Base-by-base conservation (phyloP, 2,113 vertebrate genomes). In the Phrynosoma platyrhinos region DNA sequence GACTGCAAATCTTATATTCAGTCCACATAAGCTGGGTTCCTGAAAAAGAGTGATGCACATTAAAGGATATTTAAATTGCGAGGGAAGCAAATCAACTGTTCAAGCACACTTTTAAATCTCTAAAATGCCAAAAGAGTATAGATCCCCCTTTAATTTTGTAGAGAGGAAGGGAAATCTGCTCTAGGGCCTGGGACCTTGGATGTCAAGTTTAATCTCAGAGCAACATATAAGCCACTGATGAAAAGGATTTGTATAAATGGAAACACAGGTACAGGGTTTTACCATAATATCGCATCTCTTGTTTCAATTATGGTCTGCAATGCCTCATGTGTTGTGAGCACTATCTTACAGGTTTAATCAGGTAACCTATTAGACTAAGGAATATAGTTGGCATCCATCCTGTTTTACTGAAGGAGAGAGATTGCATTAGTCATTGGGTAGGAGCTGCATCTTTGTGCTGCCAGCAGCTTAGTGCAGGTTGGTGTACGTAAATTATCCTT, bases 171-270 rank as follows among this genome's bases (percentile, higher is more conserved):
- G 86, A 91, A 82, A 2, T 68, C 76, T 21, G 89, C 77, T 88
- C 86, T 53, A 74, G 85, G 82, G 79, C 36, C 87, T 91, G 91
- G 81, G 18, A 91, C 91, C 89, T 91, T 90, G 68, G 90, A 89
- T 66, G 86, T 81, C 85, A 87, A 77, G 89, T 94, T 87, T 92
- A 85, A 87, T 91, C 83, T 92, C 40, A 79, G 68, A 58, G 40
- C 78, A 79, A 94, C 92, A 92, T 91, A 85, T 77, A 93, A 93
- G 90, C 64, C 84, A 79, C 69, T 86, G 91, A 85, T 87, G 90
- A 90, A 90, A 94, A 92, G 84, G 82, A 87, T 90, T 95, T 93
- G 52, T 92, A 88, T 90, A 91, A 93, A 93, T 90, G 85, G 88
- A 91, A 92, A 79, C 47, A 87, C 53, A 80, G 89, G 89, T 91